A percentile compares a stretch with the other conserved stretches of the same genome.
These are phyloP conservation scores for Chloropsis hardwickii DNA, from an alignment of 2,113 vertebrate species.

Conservation along the genomic window DNA sequence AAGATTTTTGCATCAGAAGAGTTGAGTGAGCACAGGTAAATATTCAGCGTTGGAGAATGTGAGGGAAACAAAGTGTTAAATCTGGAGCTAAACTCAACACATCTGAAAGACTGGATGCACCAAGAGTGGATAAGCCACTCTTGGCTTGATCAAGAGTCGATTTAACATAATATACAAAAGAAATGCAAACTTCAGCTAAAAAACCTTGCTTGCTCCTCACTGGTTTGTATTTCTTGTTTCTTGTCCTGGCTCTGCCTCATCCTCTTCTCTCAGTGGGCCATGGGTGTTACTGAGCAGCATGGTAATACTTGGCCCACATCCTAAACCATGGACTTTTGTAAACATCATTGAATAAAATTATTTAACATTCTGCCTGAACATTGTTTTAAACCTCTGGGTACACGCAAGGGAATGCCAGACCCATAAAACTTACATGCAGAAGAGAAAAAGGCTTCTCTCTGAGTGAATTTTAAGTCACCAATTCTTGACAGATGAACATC, in stretches of 20 bases:
- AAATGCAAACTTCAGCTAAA: neutral
- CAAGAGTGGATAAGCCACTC: neutral
- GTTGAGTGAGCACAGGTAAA: neutral
- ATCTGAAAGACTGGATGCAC: neutral
- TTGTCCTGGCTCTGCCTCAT: slow-evolving; percentile 22
- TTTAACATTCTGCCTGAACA: slow-evolving; percentile 30
- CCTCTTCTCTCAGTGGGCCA: slow-evolving; percentile 19
- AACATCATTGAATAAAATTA: slow-evolving; percentile 36
- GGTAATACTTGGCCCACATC: neutral
- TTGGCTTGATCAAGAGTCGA: neutral
- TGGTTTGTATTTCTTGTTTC: neutral
- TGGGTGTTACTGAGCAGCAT: slow-evolving; percentile 15
- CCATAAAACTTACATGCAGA: neutral
- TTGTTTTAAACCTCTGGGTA: slow-evolving; percentile 9
- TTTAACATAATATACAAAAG: neutral
- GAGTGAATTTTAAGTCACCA: neutral
- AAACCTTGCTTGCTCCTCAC: neutral
- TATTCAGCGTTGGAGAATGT: neutral
- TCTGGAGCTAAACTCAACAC: neutral
- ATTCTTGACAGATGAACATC: neutral
- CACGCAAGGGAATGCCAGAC: rapidly evolving
- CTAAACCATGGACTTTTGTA: slow-evolving; percentile 15
- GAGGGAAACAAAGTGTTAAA: neutral
- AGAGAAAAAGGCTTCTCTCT: neutral
- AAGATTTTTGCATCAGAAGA: neutral